Evolutionary conservation across 2,113 vertebrate species (phyloP), one percentile per base, ranked within the genome.

Genomic region (Elanus axillaris): DNA sequence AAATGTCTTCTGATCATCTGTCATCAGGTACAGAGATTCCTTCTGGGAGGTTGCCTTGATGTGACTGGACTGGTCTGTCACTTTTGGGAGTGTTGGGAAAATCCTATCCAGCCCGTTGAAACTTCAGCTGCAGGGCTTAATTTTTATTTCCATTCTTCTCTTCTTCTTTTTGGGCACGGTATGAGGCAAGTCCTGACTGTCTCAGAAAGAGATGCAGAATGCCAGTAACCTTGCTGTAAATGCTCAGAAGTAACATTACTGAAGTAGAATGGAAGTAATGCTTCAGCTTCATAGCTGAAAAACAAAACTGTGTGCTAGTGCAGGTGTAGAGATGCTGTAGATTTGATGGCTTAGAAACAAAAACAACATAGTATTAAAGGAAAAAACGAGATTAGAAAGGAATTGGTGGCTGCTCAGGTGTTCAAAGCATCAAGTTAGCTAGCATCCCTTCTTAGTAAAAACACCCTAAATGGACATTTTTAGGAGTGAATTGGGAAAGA

Each of bases 71-170:
- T 21, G 6, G 47, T 50, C n/a, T 55, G 26, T 80, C 5, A 3
- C 47, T 40, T 0, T 5, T 7, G 52, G 26, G n/a, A 72, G 16
- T 0, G 0, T 56, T 52, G 36, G 58, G 29, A 40, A 68, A 90
- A 56, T 67, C 38, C 43, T 68, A 7, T 75, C 4, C 1, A 59
- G 26, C 31, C 23, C 17, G 23, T 85, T 21, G 5, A 36, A 76
- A 52, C 26, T 56, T 72, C 31, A 86, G 59, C 67, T 83, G 23
- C 34, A 48, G 48, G 36, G 13, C 48, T 76, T 64, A 16, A 14
- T 20, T 75, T 73, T 71, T 29, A 25, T 63, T 93, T 87, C 64
- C 25, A 9, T 32, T 52, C 1, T 83, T 77, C 20, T 66, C 4
- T 36, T 79, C 47, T n/a, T 9, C 2, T 48, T 85, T 75, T 77